These are phyloP conservation scores for Lepetodrilus schrolli DNA, from an alignment of 2,888 invertebrate genomes.

Conservation along the genomic window DNA sequence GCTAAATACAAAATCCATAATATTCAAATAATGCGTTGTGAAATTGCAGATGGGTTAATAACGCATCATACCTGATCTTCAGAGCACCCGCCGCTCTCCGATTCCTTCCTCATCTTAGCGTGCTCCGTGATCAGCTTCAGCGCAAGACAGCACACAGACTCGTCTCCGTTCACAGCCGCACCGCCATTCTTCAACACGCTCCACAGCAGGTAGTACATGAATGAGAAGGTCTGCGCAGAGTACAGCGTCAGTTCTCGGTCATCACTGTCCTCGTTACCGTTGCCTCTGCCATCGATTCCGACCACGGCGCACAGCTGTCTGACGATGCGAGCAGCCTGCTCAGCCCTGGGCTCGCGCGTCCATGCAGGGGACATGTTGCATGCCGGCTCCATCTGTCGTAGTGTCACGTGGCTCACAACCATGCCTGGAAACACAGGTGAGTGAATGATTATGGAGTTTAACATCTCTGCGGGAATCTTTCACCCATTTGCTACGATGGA, in stretches of 20 bases:
- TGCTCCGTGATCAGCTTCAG: slow-evolving; percentile 78
- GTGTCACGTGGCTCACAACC: slow-evolving; percentile 83
- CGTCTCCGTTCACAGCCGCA: slow-evolving; percentile 55
- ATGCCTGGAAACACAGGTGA: slow-evolving; percentile 77
- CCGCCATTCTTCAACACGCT: slow-evolving; percentile 61
- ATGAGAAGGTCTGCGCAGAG: slow-evolving; percentile 87
- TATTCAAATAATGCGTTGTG: no score
- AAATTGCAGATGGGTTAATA: no score
- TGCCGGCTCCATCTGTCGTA: slow-evolving; percentile 85
- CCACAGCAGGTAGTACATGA: slow-evolving; percentile 85
- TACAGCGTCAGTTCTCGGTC: slow-evolving; percentile 72
- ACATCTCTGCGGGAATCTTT: no score
- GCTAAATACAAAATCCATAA: no score
- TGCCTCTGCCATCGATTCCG: no score
- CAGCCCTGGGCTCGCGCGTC: slow-evolving; percentile 82
- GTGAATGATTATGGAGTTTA: no score
- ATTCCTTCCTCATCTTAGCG: slow-evolving; percentile 79
- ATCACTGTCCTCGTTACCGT: slow-evolving; percentile 33
- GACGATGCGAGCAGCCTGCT: slow-evolving; percentile 82
- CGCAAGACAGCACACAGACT: slow-evolving; percentile 63
- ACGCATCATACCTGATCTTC: no score
- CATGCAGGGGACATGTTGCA: slow-evolving; percentile 87
- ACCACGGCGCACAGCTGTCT: slow-evolving; percentile 75
- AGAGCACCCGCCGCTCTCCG: slow-evolving; percentile 34
- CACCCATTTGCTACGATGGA: no score